A percentile compares a stretch with the other conserved stretches of the same genome.
Conservation (phyloP, 2,888 invertebrate genomes). For the Andricus quercusramuli region DNA sequence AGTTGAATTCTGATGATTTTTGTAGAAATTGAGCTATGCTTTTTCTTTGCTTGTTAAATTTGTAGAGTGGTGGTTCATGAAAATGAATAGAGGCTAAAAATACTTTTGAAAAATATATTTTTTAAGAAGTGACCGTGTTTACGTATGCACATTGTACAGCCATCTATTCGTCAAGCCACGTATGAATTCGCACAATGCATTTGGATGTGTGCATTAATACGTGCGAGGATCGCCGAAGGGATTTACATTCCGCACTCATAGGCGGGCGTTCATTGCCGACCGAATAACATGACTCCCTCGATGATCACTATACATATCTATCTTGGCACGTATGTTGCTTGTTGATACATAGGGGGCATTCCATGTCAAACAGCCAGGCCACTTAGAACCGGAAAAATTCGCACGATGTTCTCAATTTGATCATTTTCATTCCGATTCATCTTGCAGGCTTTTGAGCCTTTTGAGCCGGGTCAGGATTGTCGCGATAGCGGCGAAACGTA, state of each 20-base stretch:
- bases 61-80: background rate
- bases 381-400: slow-evolving; percentile 3
- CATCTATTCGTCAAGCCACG: slow-evolving; percentile 34
- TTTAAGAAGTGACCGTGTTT: slow-evolving; percentile 19
- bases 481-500: background rate
- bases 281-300: slow-evolving; percentile 48
- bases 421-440: background rate
- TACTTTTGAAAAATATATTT: slow-evolving; percentile 9
- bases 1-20: background rate
- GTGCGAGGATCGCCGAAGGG: slow-evolving; percentile 43
- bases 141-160: slow-evolving; percentile 42
- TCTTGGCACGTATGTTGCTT: slow-evolving; percentile 44
- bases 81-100: slow-evolving; percentile 14
- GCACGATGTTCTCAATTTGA: background rate
- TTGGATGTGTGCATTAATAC: slow-evolving; percentile 12
- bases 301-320: slow-evolving; percentile 42
- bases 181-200: slow-evolving; percentile 37
- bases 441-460: background rate
- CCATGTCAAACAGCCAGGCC: slow-evolving; percentile 39
- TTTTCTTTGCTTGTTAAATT: background rate
- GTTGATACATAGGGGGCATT: background rate
- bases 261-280: slow-evolving; percentile 58
- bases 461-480: background rate
- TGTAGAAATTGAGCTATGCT: background rate
- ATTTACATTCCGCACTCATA: slow-evolving; percentile 63